These are phyloP conservation scores for Dryocosmus kuriphilus DNA, from an alignment of 2,888 invertebrate genomes.

Conservation along the genomic window DNA sequence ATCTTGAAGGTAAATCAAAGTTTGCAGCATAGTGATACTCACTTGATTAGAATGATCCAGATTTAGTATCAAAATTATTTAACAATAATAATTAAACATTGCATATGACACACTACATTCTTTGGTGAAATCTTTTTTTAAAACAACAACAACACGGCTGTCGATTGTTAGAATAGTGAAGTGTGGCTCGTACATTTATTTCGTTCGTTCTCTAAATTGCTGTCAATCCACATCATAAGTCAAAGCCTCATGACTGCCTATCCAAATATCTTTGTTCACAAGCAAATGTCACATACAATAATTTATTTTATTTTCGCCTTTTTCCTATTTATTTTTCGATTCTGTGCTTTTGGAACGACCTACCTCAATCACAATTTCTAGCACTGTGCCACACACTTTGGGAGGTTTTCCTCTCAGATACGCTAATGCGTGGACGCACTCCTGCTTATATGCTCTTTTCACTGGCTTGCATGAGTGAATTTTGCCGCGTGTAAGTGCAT, in stretches of 20 bases:
- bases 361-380: slow-evolving; percentile 52
- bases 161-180: too few relatives aligned
- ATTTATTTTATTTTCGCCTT: background rate
- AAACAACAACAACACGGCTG: too few relatives aligned
- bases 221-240: background rate
- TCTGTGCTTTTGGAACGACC: background rate
- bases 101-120: too few relatives aligned
- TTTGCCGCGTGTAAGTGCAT: slow-evolving; percentile 7
- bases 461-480: slow-evolving; percentile 43
- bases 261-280: background rate
- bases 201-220: too few relatives aligned
- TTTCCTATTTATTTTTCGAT: slow-evolving; percentile 6
- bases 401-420: slow-evolving; percentile 53
- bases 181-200: too few relatives aligned
- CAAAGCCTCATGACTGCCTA: background rate
- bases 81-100: too few relatives aligned
- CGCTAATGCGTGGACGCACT: slow-evolving; percentile 54
- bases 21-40: too few relatives aligned
- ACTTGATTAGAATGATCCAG: too few relatives aligned
- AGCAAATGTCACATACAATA: background rate
- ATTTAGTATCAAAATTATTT: too few relatives aligned
- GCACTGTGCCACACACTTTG: slow-evolving; percentile 50
- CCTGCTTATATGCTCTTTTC: slow-evolving; percentile 56
- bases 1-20: too few relatives aligned
- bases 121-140: too few relatives aligned